Evolutionary conservation across 2,888 invertebrate species (phyloP), one percentile per base, ranked within the genome.

Genomic region (Eilema griseolum): DNA sequence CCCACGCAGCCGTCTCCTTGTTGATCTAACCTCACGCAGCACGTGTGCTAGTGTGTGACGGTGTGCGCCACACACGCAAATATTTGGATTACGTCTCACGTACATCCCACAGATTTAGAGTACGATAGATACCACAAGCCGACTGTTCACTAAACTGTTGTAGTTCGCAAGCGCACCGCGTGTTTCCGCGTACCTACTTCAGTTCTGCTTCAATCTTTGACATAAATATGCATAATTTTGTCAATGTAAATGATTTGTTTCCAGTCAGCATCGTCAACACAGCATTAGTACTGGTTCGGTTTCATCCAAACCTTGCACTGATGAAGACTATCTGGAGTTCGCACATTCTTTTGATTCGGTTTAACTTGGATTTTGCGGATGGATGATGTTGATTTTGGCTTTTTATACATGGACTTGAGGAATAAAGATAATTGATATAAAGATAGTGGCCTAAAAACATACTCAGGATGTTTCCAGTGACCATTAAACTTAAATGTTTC

Each of bases 51-150:
- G 52, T 23, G 33, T 62, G 61, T 24, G 61, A 23, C 23, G 23
- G 37, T 62, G n/a, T 62, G 28, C 24, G 31, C 11, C 20, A 65
- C 65, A 33, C 20, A 16, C n/a, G 52, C 67, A 71, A 82, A 80
- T 75, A 76, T 80, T 80, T 72, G 72, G 70, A 61, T 73, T 37
- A 31, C 71, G 69, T 74, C 63, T 63, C 75, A 52, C n/a, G 52
- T 52, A n/a, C n/a, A 20, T 8, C n/a, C 20, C 52, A n/a, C 52
- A 52, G 52, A n/a, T 52, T n/a, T 52, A n/a, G 52, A n/a, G n/a
- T 52, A n/a, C 10, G 52, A 20, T 52, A 52, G 52, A 52, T 10
- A 52, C n/a, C 7, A n/a, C n/a, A 52, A 46, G 20, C 7, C 2
- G 20, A 20, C 3, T 5, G 20, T 46, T 46, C 20, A 41, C 41